Evolutionary conservation across 2,113 vertebrate genomes (phyloP).

Genomic region (Burhinus bistriatus): DNA sequence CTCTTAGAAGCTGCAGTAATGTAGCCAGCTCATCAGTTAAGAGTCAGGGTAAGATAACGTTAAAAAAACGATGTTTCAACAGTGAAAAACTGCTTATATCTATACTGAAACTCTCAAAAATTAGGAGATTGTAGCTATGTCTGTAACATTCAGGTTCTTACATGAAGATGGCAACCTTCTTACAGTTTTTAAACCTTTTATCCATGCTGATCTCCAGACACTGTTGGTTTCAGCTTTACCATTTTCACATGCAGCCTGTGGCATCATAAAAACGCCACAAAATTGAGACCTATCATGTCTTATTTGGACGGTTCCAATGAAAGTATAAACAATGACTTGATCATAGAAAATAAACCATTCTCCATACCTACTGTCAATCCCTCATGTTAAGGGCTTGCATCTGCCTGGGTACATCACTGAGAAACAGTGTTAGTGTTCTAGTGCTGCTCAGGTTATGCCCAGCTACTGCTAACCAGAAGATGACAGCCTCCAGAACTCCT

Average conservation of each 20-base stretch:
- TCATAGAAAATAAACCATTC: neutral
- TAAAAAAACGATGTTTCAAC: neutral
- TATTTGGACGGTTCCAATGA: neutral
- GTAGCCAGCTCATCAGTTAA: neutral
- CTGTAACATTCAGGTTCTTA: neutral
- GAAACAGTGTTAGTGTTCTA: neutral
- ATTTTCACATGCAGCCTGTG: neutral
- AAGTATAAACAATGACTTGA: neutral
- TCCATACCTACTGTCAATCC: neutral
- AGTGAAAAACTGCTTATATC: neutral
- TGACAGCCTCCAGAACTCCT: neutral
- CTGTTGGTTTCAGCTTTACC: neutral
- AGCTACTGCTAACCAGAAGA: neutral
- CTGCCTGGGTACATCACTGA: neutral
- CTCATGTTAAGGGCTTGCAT: neutral
- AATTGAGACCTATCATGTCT: neutral
- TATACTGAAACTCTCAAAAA: neutral
- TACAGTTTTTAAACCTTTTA: neutral
- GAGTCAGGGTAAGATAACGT: neutral
- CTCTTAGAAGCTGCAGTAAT: neutral
- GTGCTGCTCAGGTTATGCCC: neutral
- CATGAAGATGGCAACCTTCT: neutral
- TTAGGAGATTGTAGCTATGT: neutral
- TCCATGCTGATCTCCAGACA: neutral
- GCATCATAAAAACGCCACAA: neutral